Evolutionary conservation across 1,140 invertebrate genomes (phyloP).

Genomic region (Uloborus diversus): DNA sequence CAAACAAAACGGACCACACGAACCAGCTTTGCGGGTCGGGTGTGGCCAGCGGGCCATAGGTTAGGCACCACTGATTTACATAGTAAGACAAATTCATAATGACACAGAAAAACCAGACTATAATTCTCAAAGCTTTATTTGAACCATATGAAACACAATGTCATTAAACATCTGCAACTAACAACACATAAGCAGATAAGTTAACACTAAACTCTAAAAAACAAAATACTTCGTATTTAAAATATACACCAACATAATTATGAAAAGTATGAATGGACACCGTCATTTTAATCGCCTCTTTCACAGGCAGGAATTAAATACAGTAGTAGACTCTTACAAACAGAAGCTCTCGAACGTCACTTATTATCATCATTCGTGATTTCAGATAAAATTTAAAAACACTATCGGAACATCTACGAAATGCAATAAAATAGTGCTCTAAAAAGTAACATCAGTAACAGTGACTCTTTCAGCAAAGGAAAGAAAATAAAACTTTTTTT

Average conservation of each 20-base stretch:
- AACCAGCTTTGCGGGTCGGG: too few species aligned
- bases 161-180: slow-evolving; percentile 48
- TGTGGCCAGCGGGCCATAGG: too few species aligned
- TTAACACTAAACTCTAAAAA: slow-evolving; percentile 52
- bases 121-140: slow-evolving; percentile 35
- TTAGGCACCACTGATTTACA: too few species aligned
- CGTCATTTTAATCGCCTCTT: background rate
- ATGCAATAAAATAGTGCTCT: slow-evolving; percentile 51
- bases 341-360: slow-evolving; percentile 36
- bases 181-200: slow-evolving; percentile 55
- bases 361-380: background rate
- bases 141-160: slow-evolving; percentile 54
- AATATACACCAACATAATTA: slow-evolving; percentile 48
- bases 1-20: too few species aligned
- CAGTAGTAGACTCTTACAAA: slow-evolving; percentile 45
- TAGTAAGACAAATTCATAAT: too few species aligned
- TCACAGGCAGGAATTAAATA: background rate
- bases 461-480: slow-evolving; percentile 26
- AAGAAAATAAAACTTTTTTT: slow-evolving; percentile 30
- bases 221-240: slow-evolving; percentile 54
- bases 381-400: slow-evolving; percentile 41
- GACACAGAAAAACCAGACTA: slow-evolving; percentile 11
- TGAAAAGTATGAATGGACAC: slow-evolving; percentile 7
- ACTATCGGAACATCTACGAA: slow-evolving; percentile 44
- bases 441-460: slow-evolving; percentile 36